Evolutionary conservation across 2,888 invertebrate species (phyloP), one percentile per base, ranked within the genome.

Genomic region (Spodoptera exigua): DNA sequence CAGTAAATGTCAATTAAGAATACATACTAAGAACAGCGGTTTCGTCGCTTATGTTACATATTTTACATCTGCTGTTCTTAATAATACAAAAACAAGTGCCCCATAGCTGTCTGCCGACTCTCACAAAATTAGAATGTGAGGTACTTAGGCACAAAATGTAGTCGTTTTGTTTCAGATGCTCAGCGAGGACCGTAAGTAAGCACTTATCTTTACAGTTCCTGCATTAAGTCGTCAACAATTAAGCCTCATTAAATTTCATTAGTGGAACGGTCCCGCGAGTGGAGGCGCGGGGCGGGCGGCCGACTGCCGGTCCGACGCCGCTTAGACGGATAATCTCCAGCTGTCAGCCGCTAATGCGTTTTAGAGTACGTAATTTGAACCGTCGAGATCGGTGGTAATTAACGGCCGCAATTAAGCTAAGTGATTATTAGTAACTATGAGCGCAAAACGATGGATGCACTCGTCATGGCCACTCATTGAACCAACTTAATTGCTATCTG

Each of bases 301-400:
- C 70, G 80, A 76, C 78, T 78, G 83, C 81, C 83, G 82, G 84
- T 81, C 88, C 86, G 84, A 83, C 89, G 89, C 84, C 89, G 90
- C 89, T 92, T 92, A 92, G 92, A 91, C 89, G 93, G 93, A 93
- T 93, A 93, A 93, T 94, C 93, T 93, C 90, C 92, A 92, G 89
- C 93, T 94, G 93, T 93, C 93, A 93, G 91, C 81, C 90, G 88
- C 92, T 94, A 93, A 94, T 93, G 93, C 93, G 92, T 94, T 94
- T 94, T 94, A 94, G 93, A 94, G 93, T 94, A 94, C 93, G 94
- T 93, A 93, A 94, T 94, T 94, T 94, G 94, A 94, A 91, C 92
- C 92, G 90, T 90, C 87, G 90, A 93, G 93, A 94, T 93, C 93
- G 85, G 85, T 87, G 87, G 92, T 92, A 93, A 93, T 94, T 93